Percentiles rank a stretch among this genome's conserved stretches.
phyloP scores from a whole-genome alignment of 2,888 invertebrate species.

The Lacanobia oleracea region DNA sequence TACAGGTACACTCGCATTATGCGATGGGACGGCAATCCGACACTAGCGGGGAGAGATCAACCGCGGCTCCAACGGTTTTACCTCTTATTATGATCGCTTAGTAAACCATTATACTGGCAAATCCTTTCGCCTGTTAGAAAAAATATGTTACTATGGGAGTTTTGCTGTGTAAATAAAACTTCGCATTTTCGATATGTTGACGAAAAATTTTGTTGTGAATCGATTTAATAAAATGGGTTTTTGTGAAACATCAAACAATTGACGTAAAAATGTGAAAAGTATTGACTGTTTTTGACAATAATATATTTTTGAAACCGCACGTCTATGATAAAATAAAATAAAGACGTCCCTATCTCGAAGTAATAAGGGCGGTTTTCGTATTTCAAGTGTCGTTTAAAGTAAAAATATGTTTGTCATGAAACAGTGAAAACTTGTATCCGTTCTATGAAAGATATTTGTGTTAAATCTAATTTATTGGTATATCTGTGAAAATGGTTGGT shows the following conservation, averaged over 20 bases:
- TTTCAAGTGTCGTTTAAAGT: background rate
- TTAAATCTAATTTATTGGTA: constrained; percentile 78
- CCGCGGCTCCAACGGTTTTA: background rate
- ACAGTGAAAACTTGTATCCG: constrained; percentile 20
- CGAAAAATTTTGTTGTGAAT: constrained; percentile 18
- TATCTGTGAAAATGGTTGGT: constrained; percentile 80
- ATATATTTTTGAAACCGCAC: background rate
- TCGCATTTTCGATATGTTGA: background rate
- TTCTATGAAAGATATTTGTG: constrained; percentile 68
- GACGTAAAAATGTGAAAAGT: constrained; percentile 8
- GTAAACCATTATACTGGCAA: background rate
- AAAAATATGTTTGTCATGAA: background rate
- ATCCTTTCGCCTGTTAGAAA: constrained; percentile 5
- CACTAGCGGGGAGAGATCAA: background rate
- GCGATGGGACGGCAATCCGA: background rate
- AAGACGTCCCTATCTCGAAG: background rate
- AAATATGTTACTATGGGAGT: background rate
- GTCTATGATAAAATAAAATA: background rate
- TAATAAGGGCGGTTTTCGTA: constrained; percentile 12
- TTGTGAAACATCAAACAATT: background rate
- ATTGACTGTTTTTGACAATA: background rate
- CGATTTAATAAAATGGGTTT: background rate
- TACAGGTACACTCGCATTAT: background rate
- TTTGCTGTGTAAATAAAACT: background rate
- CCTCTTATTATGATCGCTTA: constrained; percentile 12